Percentiles rank a stretch among this genome's conserved stretches.
phyloP scores from a whole-genome alignment of 1,140 invertebrate species.

The Protaetia brevitarsis region DNA sequence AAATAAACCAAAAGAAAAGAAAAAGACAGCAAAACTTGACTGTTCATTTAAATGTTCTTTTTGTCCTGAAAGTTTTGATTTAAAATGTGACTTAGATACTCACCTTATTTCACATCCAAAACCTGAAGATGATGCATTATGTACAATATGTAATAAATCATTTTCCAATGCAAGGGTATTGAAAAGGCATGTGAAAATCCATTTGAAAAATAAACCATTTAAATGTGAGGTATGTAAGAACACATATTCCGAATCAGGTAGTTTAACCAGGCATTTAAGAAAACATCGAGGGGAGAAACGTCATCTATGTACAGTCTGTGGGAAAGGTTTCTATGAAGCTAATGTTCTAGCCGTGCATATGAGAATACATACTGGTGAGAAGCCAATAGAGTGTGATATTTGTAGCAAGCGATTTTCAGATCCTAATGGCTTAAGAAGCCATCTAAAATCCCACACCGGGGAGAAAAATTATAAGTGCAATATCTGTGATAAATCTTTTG shows the following conservation, averaged over 20 bases:
- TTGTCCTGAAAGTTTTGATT: constrained; percentile 22
- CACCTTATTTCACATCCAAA: constrained; percentile 34
- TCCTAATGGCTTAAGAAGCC: constrained; percentile 46
- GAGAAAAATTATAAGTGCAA: constrained; percentile 44
- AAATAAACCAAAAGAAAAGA: constrained; percentile 4
- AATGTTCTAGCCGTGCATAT: constrained; percentile 36
- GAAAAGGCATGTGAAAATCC: constrained; percentile 35
- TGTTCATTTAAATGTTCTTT: constrained; percentile 17
- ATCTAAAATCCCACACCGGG: constrained; percentile 48
- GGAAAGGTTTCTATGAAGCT: constrained; percentile 36
- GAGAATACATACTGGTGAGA: constrained; percentile 46
- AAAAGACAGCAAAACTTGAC: background rate
- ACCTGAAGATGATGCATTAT: constrained; percentile 26
- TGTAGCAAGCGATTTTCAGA: constrained; percentile 50
- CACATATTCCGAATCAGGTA: constrained; percentile 40
- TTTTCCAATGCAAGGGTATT: constrained; percentile 34
- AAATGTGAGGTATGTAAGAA: constrained; percentile 20
- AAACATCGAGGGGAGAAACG: constrained; percentile 48
- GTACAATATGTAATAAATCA: constrained; percentile 35
- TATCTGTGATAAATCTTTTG: constrained; percentile 40
- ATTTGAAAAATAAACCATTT: constrained; percentile 37
- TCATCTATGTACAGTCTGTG: constrained; percentile 41
- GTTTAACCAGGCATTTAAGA: constrained; percentile 47
- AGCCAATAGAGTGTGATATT: constrained; percentile 47
- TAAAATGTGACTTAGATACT: constrained; percentile 31